Evolutionary conservation across 2,113 vertebrate genomes (phyloP), one percentile per base, ranked within the genome.

Genomic region (Corapipo altera): DNA sequence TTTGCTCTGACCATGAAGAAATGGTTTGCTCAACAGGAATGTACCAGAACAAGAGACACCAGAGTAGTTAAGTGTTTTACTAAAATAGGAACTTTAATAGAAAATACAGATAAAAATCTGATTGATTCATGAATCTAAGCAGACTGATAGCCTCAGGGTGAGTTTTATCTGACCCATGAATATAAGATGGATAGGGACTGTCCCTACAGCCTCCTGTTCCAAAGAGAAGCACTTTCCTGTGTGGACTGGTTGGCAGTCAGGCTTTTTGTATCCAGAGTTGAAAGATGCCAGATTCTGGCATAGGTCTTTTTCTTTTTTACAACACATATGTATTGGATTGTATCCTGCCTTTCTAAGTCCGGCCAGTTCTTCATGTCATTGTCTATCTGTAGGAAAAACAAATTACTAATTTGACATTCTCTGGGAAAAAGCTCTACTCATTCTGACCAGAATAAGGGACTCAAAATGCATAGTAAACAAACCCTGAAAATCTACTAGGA

Each of bases 81-180:
- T 84, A 73, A 84, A 92, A 77, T 6, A 39, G 61, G 23, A 87
- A 2, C 12, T 89, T 67, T 67, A 57, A 72, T 17, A 79, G 48
- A 46, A 78, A 83, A 88, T 51, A 57, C 20, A 89, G 86, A 81
- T 58, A 81, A 87, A 87, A 88, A 87, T 62, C 44, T 39, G 55
- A 46, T 10, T 73, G 52, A 89, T 51, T 82, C 7, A 51, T 69
- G 61, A 57, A 67, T 51, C 12, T n/a, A 37, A 64, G 24, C 0
- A 2, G 21, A 32, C 48, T 59, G 70, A 46, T 15, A 87, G 77
- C 43, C 52, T 71, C 35, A 19, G 44, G 24, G 52, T 59, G 52
- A 21, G 21, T 72, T 91, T 37, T 44, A 55, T 52, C 28, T 57
- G 48, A 59, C 48, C 41, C 21, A 12, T 6, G 35, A 39, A 3